Base-by-base conservation (phyloP, 1,140 invertebrate genomes). In the Oreohelix idahoensis region DNA sequence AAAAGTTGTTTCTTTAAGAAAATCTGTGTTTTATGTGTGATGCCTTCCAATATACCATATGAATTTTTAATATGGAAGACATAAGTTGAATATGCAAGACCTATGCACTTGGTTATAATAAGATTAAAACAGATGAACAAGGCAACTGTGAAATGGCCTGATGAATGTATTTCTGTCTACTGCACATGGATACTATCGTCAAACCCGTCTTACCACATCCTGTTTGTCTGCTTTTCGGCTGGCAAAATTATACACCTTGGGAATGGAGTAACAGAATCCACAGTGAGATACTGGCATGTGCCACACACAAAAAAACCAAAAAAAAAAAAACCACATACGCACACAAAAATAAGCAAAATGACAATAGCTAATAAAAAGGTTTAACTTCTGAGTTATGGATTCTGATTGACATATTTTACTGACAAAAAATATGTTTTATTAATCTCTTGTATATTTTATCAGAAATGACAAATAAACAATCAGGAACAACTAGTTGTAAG, bases 211-310 rank as follows among this genome's bases (percentile, higher is more conserved):
- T 87, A 87, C 86, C 86, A 78, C 53, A 36, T 87, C 85, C 76
- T 85, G 83, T 51, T 71, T 86, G 70, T 83, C 81, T 81, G 76
- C 75, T 70, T 36, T 79, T 63, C 82, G 84, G 79, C 80, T 81
- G 29, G 42, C 45, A 84, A 84, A 88, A 83, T 74, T 81, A 87
- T 88, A 88, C 32, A 88, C 87, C 87, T 88, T 88, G 17, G 86
- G 45, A 86, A 86, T 83, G 75, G 70, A 77, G 86, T 45, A 79
- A 76, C 74, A 81, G 75, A 78, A 49, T 66, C 63, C 29, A 66
- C 29, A 66, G 29, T 66, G 29, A 66, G 63, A 66, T 2, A 66
- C 63, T 5, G n/a, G 29, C n/a, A 66, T 32, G n/a, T 5, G n/a
- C 63, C 63, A 66, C 23, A 29, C 23, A 32, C 13, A 11, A 35